Base-by-base conservation (phyloP, 2,888 invertebrate species). In the Pristionchus japonicus region DNA sequence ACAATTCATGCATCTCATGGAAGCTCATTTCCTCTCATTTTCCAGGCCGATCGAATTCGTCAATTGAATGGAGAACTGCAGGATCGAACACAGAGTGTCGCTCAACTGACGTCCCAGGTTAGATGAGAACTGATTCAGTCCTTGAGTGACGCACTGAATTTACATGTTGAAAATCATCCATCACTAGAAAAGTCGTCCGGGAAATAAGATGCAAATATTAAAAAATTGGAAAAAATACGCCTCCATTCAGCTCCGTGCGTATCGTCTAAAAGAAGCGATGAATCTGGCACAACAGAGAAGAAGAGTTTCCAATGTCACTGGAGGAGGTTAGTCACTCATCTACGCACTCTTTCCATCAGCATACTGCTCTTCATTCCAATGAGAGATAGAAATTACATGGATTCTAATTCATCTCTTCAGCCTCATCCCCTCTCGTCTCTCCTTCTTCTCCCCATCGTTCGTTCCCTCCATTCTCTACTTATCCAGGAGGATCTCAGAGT, bases 21-120 rank as follows among this genome's bases (percentile, higher is more conserved):
- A n/a, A n/a, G n/a, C n/a, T n/a, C n/a, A n/a, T n/a, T n/a, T n/a
- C n/a, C n/a, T n/a, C n/a, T n/a, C n/a, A n/a, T n/a, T n/a, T n/a
- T 88, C 7, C 6, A 88, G 88, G 88, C 80, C 3, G 88, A 88
- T 80, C 88, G 88, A 31, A 88, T 88, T 47, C 88, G 88, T n/a
- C 88, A 88, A 52, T 77, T 88, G 61, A 80, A 80, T 27, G 47
- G 64, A 23, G 88, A 88, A 61, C 67, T 88, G 43, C 80, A 88
- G 3, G 88, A 88, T 74, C 37, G 88, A 47, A 88, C 82, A 6
- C 88, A 88, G 64, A 88, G 80, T 43, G 82, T 88, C 17, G 82
- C 88, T 7, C 88, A 88, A 34, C 31, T 88, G 31, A 61, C 34
- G 3, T 74, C 80, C 17, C 88, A 88, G 88, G 88, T 82, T 9